Base-by-base conservation (phyloP, 2,888 invertebrate genomes). In the Octodonta nipae region DNA sequence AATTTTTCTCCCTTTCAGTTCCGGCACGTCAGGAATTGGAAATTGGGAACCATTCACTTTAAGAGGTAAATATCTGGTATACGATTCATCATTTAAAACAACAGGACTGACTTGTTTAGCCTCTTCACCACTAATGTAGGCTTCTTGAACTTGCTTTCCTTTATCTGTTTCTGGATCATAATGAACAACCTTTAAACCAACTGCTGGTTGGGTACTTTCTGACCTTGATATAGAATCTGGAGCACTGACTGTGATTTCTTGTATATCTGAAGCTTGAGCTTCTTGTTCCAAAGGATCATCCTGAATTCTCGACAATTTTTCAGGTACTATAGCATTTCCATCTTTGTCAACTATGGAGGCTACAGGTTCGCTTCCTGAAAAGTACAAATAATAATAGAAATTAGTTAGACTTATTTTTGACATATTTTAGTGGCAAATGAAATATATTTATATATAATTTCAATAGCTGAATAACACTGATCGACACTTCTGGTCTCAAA, bases 21-120 rank as follows among this genome's bases (percentile, higher is more conserved):
- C 75, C n/a, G 75, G 72, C 13, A 75, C 76, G 51, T 84, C 80
- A 3, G 86, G 86, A 31, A 86, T 70, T 3, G 87, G 86, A 52
- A 87, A 87, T 46, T 84, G 79, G 15, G 82, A 76, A 1, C 86
- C 86, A 47, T 78, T 83, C 15, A 86, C 80, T 70, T 85, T 85
- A 28, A 87, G 62, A 8, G 86, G 86, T 34, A 87, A 64, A 56
- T 86, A 87, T 33, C 49, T 50, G 56, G 84, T 86, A 55, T 85
- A 86, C 50, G 76, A 78, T 22, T 75, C 72, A 47, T 75, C 76
- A 44, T 78, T 73, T 30, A 85, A 64, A 27, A 78, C 71, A 11
- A 85, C 83, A 1, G 85, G 78, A 37, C 79, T 77, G 12, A 83
- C 66, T 46, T 75, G 73, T 1, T 77, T 79, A 13, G 83, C 81